A percentile compares a stretch with the other conserved stretches of the same genome.
These are phyloP conservation scores for Enteromius mattozi DNA, from an alignment of 2,797 vertebrate species.

Conservation along the genomic window DNA sequence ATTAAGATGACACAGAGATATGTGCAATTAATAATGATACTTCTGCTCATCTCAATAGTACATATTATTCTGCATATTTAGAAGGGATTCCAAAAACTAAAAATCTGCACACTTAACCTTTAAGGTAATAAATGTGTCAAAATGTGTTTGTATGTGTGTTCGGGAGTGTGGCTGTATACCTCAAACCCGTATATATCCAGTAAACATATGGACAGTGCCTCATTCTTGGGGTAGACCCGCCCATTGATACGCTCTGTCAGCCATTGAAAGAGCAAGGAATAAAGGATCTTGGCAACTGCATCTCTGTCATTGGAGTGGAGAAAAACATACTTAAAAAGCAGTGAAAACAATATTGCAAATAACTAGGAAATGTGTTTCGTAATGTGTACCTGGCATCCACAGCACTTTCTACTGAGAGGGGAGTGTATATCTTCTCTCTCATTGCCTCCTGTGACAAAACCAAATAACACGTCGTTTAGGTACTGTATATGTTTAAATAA, in stretches of 20 bases:
- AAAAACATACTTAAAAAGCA: constrained; percentile 62
- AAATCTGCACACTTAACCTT: neutral
- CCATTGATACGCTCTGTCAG: constrained; percentile 91
- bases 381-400: constrained; percentile 91
- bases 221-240: constrained; percentile 88
- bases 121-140: neutral
- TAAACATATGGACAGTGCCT: constrained; percentile 89
- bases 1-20: neutral
- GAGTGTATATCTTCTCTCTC: constrained; percentile 93
- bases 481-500: neutral
- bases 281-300: constrained; percentile 96
- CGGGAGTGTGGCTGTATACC: constrained; percentile 70
- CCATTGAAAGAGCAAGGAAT: constrained; percentile 94
- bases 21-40: neutral
- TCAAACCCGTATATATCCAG: constrained; percentile 97
- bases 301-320: constrained; percentile 70
- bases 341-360: constrained; percentile 1
- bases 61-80: neutral
- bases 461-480: neutral
- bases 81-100: neutral
- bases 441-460: constrained; percentile 82
- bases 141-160: neutral
- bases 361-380: neutral
- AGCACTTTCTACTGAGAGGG: constrained; percentile 91
- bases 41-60: neutral